Evolutionary conservation across 1,140 invertebrate genomes (phyloP), one percentile per base, ranked within the genome.

Genomic region (Papilio glaucus): DNA sequence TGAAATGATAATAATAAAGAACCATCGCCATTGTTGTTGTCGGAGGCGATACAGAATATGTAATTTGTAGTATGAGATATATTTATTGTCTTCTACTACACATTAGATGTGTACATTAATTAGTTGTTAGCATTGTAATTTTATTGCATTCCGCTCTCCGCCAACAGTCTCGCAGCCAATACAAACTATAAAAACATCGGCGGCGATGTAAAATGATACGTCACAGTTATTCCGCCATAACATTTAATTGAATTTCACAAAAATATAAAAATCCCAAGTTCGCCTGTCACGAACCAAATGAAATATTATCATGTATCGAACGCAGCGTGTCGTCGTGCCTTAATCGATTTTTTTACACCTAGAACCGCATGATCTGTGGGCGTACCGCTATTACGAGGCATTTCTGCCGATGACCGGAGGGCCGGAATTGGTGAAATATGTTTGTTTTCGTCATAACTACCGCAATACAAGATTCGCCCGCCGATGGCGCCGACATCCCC

Each of bases 331-430:
- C 85, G 89, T 85, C 90, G 83, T 85, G 81, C 80, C 87, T 86
- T 91, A 90, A 92, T 91, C 88, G 89, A 90, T 92, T 92, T 92
- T 90, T 92, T 92, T 92, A 92, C 90, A 91, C 90, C 88, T 91
- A 89, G 91, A 92, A 92, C 90, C 87, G 85, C 90, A 89, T 81
- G 85, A 87, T 78, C 84, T 77, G 87, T 90, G 85, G 90, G 90
- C 88, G 88, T 89, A 76, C 75, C 74, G 72, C 81, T 82, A 88
- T 90, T 88, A 90, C 88, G 86, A 90, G 88, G 86, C 86, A 80
- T 84, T 89, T 89, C 87, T 89, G 88, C 86, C 85, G 88, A 85
- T 84, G 88, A 84, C 76, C 73, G 77, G 21, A 67, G 79, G 73
- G 76, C 80, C 80, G 75, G 78, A 81, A 84, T 85, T 86, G 73